A percentile compares a stretch with the other conserved stretches of the same genome.
Conservation (phyloP, 2,797 vertebrate species). For the Dromococcyx pavoninus region DNA sequence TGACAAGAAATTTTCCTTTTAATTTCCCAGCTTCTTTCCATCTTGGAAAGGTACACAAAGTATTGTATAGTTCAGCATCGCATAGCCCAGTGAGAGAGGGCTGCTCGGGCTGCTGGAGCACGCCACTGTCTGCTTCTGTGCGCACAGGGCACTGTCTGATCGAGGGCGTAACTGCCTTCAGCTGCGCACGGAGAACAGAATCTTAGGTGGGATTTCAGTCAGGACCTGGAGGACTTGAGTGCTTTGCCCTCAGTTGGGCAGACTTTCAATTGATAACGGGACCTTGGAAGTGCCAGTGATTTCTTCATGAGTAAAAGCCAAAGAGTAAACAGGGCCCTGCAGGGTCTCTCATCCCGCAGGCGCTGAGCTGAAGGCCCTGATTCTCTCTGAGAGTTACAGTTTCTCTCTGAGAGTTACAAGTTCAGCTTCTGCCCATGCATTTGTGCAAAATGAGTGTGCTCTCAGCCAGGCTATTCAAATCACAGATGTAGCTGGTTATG, state of each 20-base stretch:
- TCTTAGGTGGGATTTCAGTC: neutral
- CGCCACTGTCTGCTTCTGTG: neutral
- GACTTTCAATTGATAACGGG: neutral
- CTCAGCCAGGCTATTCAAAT: neutral
- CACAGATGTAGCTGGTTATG: neutral
- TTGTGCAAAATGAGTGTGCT: neutral
- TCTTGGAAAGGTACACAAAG: neutral
- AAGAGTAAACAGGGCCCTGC: neutral
- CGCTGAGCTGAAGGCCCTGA: neutral
- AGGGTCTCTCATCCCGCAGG: neutral
- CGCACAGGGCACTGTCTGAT: fast-evolving
- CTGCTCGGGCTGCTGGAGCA: neutral
- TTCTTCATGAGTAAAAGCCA: neutral
- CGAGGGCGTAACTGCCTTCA: neutral
- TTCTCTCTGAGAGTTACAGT: neutral
- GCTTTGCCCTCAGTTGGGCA: neutral
- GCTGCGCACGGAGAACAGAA: neutral
- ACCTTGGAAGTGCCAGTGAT: neutral
- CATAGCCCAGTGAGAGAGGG: neutral
- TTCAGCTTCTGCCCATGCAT: neutral
- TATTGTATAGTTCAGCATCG: neutral
- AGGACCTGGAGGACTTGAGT: neutral
- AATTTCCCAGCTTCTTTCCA: neutral
- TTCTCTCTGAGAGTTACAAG: neutral
- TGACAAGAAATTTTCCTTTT: neutral